Percentiles rank a stretch among this genome's conserved stretches.
Evolutionary conservation across 2,113 vertebrate genomes (phyloP).

Genomic region (Erythrocercus mccallii): DNA sequence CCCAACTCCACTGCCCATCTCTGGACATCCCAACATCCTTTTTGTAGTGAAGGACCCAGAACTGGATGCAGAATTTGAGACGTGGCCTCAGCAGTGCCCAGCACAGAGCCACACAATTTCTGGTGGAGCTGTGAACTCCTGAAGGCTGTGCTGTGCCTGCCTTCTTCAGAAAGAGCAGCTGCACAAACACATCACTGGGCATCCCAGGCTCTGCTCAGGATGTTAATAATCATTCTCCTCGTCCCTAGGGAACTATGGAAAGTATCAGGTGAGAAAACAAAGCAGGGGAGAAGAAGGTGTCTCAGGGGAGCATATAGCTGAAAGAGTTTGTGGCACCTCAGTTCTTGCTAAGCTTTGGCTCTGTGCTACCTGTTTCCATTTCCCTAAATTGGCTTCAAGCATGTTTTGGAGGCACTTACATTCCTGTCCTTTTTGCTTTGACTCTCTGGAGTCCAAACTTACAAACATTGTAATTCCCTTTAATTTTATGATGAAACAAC

Average conservation of each 20-base stretch:
- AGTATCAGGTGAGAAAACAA: background rate
- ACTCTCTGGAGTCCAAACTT: background rate
- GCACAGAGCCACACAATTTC: background rate
- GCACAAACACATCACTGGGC: background rate
- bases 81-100: background rate
- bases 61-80: background rate
- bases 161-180: background rate
- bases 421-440: background rate
- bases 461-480: background rate
- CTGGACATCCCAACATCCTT: background rate
- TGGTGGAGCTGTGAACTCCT: background rate
- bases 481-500: background rate
- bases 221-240: background rate
- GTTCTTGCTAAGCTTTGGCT: background rate
- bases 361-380: background rate
- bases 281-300: background rate
- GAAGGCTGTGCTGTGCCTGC: background rate
- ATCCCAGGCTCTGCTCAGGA: background rate
- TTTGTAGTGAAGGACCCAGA: background rate
- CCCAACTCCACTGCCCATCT: background rate
- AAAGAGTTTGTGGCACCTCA: background rate
- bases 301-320: background rate
- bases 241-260: background rate
- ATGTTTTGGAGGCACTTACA: background rate
- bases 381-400: background rate